A percentile compares a stretch with the other conserved stretches of the same genome.
phyloP scores from a whole-genome alignment of 1,140 invertebrate genomes.

The Zaprionus lachaisei region DNA sequence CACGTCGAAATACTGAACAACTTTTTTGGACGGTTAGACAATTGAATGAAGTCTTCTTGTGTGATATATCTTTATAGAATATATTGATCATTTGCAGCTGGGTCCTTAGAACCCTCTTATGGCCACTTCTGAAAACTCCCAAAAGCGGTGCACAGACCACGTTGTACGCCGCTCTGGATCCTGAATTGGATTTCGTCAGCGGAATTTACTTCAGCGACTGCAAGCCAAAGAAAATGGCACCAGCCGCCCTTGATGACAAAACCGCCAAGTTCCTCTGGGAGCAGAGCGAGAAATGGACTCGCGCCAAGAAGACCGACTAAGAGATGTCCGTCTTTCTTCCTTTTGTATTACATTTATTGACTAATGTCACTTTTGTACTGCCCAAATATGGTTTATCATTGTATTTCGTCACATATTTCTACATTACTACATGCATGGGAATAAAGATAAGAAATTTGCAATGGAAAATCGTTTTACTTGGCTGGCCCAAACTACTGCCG shows the following conservation, averaged over 20 bases:
- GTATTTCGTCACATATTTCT: neutral
- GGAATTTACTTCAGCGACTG: slow-evolving; percentile 93
- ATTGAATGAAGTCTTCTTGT: neutral
- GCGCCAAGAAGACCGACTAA: neutral
- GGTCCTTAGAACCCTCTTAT: slow-evolving; percentile 90
- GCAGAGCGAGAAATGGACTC: slow-evolving; percentile 91
- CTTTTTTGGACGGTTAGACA: slow-evolving; percentile 84
- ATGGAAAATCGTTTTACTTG: neutral
- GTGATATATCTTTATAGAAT: neutral
- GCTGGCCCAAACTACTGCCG: neutral
- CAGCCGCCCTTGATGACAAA: slow-evolving; percentile 87
- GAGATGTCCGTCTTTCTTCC: neutral
- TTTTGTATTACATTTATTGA: neutral
- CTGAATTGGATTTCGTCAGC: slow-evolving; percentile 87
- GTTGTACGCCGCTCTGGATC: slow-evolving; percentile 90
- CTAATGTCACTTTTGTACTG: neutral
- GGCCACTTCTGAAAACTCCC: slow-evolving; percentile 91
- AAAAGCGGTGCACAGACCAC: slow-evolving; percentile 90
- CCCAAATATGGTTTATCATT: neutral
- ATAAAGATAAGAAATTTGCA: neutral
- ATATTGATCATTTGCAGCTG: slow-evolving; percentile 66
- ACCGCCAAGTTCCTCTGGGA: slow-evolving; percentile 90
- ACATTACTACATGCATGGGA: neutral
- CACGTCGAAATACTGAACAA: slow-evolving; percentile 90
- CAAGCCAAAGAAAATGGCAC: slow-evolving; percentile 85